A percentile compares a stretch with the other conserved stretches of the same genome.
phyloP scores from a whole-genome alignment of 1,140 invertebrate species.

The Drosophila lowei region DNA sequence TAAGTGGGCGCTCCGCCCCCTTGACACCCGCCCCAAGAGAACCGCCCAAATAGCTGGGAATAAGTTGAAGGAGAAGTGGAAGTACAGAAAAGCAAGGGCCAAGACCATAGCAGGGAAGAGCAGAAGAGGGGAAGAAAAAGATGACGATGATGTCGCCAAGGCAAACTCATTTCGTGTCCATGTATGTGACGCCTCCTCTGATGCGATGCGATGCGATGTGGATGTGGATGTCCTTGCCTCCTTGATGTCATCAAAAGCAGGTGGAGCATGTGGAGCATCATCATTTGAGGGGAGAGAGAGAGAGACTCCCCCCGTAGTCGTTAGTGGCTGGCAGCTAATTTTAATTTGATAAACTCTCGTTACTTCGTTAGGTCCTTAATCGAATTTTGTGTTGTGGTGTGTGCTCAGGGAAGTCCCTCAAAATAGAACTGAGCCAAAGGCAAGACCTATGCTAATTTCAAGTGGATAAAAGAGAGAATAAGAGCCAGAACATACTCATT shows the following conservation, averaged over 20 bases:
- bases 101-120: no score
- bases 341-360: slow-evolving; percentile 46
- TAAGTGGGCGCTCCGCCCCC: slow-evolving; percentile 33
- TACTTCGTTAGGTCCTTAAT: slow-evolving; percentile 44
- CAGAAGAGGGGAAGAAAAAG: slow-evolving; percentile 22
- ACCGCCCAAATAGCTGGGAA: no score
- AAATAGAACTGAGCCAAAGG: no score
- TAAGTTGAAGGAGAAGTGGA: no score
- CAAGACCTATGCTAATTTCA: no score
- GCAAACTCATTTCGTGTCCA: slow-evolving; percentile 41
- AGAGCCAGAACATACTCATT: background rate
- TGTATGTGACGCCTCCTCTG: slow-evolving; percentile 25
- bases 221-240: slow-evolving; percentile 17
- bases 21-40: background rate
- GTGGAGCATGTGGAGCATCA: no score
- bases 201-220: background rate
- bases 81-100: no score
- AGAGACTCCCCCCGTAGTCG: no score
- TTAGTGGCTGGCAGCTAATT: slow-evolving; percentile 21
- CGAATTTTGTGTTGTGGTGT: no score
- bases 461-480: background rate
- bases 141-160: slow-evolving; percentile 50
- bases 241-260: no score
- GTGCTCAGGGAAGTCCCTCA: no score
- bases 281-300: no score